Conservation (phyloP, 2,888 invertebrate species). For the Philhelius pedissequus region DNA sequence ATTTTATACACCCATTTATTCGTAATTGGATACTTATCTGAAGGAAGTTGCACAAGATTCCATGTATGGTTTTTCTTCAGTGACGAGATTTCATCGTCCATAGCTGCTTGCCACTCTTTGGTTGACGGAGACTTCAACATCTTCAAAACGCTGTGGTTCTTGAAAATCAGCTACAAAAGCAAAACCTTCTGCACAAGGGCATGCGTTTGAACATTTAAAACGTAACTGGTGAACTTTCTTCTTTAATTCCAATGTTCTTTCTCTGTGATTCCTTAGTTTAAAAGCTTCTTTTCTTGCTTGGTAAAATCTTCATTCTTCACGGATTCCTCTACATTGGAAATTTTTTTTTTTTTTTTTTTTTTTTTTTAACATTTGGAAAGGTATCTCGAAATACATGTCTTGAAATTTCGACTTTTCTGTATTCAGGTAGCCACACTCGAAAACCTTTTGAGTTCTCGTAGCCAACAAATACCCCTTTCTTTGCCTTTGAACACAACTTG, state of each 20-base stretch:
- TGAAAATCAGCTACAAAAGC: conserved; percentile 28
- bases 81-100: not conserved
- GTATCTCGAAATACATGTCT: not conserved
- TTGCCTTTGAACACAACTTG: too few species aligned
- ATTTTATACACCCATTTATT: too few species aligned
- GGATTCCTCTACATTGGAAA: too few species aligned
- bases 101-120: not conserved
- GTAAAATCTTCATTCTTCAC: not conserved
- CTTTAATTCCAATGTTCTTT: not conserved
- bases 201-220: not conserved
- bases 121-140: not conserved
- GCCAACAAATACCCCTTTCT: too few species aligned
- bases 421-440: not conserved
- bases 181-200: not conserved
- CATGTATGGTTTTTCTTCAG: too few species aligned
- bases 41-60: too few species aligned
- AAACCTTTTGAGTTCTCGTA: not conserved
- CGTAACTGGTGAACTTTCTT: not conserved
- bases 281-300: not conserved
- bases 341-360: too few species aligned
- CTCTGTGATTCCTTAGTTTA: not conserved
- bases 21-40: too few species aligned
- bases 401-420: not conserved
- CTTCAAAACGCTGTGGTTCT: not conserved
- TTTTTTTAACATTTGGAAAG: not conserved